Evolutionary conservation across 2,888 invertebrate species (phyloP).

Genomic region (Steinernema scapterisci): DNA sequence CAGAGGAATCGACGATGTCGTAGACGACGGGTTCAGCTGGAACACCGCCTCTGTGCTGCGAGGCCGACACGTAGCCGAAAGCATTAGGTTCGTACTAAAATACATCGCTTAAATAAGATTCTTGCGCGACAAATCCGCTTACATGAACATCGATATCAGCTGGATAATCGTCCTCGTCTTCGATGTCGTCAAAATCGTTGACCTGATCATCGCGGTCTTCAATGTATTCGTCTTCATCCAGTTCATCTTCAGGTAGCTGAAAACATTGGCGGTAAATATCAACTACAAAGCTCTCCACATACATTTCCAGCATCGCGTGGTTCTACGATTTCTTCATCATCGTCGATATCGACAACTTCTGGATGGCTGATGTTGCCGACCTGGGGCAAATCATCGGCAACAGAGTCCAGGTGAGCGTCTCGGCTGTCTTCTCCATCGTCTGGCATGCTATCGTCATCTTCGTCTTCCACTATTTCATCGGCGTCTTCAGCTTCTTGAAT

Average conservation of each 20-base stretch:
- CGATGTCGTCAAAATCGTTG: neutral
- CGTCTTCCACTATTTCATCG: neutral
- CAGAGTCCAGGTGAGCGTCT: neutral
- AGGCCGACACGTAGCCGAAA: neutral
- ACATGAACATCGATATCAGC: constrained; percentile 1
- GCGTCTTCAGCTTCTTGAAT: neutral
- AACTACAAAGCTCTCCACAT: neutral
- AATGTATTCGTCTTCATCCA: neutral
- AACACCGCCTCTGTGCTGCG: neutral
- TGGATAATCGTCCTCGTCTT: neutral
- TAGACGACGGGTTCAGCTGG: constrained; percentile 10
- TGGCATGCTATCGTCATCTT: neutral
- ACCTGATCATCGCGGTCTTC: neutral
- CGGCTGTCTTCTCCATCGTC: neutral
- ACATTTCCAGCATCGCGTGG: constrained; percentile 7
- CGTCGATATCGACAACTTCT: neutral
- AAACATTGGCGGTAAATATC: neutral
- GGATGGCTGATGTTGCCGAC: neutral
- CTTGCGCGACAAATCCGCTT: neutral
- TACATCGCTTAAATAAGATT: neutral
- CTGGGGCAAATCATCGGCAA: neutral
- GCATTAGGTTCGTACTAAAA: constrained; percentile 6
- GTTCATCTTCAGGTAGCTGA: constrained; percentile 28
- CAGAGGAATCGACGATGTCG: neutral
- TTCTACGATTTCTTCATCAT: neutral